phyloP scores from a whole-genome alignment of 1,140 invertebrate species.

The Alviniconcha marisindica region DNA sequence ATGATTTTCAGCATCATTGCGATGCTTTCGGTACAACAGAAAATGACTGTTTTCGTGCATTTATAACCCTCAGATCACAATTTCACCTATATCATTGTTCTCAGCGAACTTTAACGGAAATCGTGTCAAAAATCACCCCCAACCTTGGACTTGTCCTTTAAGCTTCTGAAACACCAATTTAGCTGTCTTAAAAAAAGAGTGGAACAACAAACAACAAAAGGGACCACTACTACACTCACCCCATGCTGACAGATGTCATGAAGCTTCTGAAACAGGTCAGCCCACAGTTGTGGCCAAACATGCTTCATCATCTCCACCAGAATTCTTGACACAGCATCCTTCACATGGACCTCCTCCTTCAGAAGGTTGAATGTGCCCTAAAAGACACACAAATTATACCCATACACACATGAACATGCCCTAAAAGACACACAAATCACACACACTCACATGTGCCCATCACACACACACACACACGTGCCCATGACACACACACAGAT shows the following conservation, averaged over 20 bases:
- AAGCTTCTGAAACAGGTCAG: conserved; percentile 87
- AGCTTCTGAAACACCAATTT: no score
- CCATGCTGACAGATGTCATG: conserved; percentile 83
- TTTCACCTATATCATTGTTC: no score
- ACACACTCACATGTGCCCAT: no score
- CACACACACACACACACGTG: background rate
- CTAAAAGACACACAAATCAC: background rate
- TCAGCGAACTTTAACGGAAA: no score
- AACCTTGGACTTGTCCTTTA: no score
- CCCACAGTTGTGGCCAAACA: conserved; percentile 98
- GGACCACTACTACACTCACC: conserved; percentile 55
- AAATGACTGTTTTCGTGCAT: no score
- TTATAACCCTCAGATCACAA: no score
- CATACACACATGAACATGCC: conserved; percentile 1
- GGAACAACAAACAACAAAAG: no score
- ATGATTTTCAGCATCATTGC: no score
- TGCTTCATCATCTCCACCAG: conserved; percentile 96
- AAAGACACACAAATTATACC: conserved; percentile 19
- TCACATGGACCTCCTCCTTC: conserved; percentile 83
- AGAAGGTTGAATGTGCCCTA: conserved; percentile 70
- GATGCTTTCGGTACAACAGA: no score
- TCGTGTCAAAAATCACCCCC: no score
- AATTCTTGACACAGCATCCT: conserved; percentile 90
- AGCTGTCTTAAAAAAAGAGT: no score
- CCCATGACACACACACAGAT: background rate